Evolutionary conservation across 2,888 invertebrate genomes (phyloP), one percentile per base, ranked within the genome.

Genomic region (Lypha dubia): DNA sequence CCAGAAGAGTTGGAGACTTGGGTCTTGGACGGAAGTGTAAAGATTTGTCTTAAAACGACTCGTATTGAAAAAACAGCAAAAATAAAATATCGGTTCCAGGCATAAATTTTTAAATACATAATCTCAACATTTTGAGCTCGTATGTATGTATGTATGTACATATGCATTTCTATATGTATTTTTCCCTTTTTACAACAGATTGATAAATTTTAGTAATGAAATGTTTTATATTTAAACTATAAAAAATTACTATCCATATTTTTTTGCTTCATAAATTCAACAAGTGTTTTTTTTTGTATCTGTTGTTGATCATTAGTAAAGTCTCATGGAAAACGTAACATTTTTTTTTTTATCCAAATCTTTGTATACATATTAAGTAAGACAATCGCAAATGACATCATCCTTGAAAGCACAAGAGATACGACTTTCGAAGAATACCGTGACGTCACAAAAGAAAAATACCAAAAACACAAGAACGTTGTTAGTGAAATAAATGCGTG

Each of bases 211-310:
- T 5, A 28, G 9, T 44, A 60, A 20, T 38, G 13, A 7, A 32
- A 13, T 6, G 20, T 15, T 28, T 8, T n/a, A 0, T 24, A 62
- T 51, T 22, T 24, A 53, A 75, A 35, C 32, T 20, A 44, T 35
- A 62, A 38, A 58, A 62, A 35, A 22, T 67, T 65, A 15, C 22
- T 46, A 46, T 49, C 11, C 53, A 32, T 44, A 17, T 49, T 17
- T 53, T 13, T 56, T 35, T 22, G 17, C 15, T 53, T 20, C 17
- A 44, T 28, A 53, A 79, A 79, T 58, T 41, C 80, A 84, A 80
- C 84, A 84, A 84, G 84, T 84, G 84, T 71, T 67, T 77, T 71
- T 38, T 63, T 49, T n/a, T n/a, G n/a, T n/a, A n/a, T 46, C 44
- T 58, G 7, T 60, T 22, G 35, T 32, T 53, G 67, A 17, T 46